Evolutionary conservation across 2,113 vertebrate species (phyloP).

Genomic region (Otis tarda): DNA sequence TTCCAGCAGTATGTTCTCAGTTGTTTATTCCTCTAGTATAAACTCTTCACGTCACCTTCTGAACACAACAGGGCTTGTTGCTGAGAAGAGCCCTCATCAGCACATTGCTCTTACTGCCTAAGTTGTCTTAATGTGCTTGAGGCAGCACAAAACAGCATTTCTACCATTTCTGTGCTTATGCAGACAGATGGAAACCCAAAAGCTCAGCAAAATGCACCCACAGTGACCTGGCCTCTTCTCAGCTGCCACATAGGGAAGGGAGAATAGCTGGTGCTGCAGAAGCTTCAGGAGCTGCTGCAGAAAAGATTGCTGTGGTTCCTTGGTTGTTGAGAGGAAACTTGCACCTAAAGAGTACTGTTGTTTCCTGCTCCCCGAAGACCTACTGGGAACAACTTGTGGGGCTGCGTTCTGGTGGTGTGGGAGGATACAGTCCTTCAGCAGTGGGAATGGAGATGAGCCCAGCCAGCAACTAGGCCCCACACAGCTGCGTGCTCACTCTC

Average conservation of each 20-base stretch:
- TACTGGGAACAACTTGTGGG: not conserved
- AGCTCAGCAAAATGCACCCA: conserved; percentile 24
- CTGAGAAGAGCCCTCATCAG: conserved; percentile 33
- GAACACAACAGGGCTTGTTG: not conserved
- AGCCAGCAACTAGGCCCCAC: too few species aligned
- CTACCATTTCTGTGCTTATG: not conserved
- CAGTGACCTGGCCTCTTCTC: not conserved
- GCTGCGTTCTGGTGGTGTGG: not conserved
- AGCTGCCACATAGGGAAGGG: not conserved
- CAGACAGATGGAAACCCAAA: conserved; percentile 25
- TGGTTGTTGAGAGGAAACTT: not conserved
- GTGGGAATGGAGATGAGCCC: not conserved
- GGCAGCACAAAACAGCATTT: conserved; percentile 21
- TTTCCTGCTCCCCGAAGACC: not conserved
- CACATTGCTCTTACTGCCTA: conserved; percentile 20
- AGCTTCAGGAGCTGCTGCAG: not conserved
- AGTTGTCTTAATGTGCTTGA: conserved; percentile 43
- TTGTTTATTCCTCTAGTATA: conserved; percentile 37
- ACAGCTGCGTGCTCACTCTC: too few species aligned
- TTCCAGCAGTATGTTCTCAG: conserved; percentile 22
- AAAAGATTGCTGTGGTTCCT: not conserved
- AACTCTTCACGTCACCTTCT: conserved; percentile 30
- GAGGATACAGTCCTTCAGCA: not conserved
- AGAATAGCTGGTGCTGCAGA: not conserved
- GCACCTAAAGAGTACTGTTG: not conserved